Evolutionary conservation across 2,888 invertebrate species (phyloP).

Genomic region (Podotricha telesiphe): DNA sequence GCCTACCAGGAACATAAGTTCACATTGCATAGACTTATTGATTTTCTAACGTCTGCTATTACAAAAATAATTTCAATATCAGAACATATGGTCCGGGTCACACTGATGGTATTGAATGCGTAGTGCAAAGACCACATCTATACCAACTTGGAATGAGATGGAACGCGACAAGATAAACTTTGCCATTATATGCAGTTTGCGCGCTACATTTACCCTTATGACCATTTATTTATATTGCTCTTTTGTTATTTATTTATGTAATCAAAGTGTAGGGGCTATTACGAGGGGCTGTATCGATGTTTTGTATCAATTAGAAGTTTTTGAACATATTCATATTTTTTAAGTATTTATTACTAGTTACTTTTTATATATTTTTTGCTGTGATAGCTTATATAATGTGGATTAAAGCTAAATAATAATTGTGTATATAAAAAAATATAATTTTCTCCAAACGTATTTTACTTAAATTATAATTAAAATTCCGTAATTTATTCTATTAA

Average conservation of each 20-base stretch:
- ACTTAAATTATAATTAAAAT: background rate
- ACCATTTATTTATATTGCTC: constrained; percentile 38
- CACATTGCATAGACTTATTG: background rate
- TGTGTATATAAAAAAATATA: too few species aligned
- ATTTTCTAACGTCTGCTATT: background rate
- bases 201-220: constrained; percentile 42
- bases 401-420: too few species aligned
- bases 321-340: background rate
- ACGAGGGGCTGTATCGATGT: constrained; percentile 6
- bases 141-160: constrained; percentile 56
- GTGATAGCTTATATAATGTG: too few species aligned
- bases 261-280: constrained; percentile 34
- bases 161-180: constrained; percentile 66
- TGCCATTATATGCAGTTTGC: constrained; percentile 52
- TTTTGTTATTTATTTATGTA: constrained; percentile 34
- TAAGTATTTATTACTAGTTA: background rate
- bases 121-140: constrained; percentile 64
- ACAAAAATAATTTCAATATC: background rate
- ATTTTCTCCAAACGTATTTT: background rate
- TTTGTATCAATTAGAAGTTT: constrained; percentile 17
- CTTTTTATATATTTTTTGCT: too few species aligned
- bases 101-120: constrained; percentile 53
- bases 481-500: background rate
- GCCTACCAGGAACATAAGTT: too few species aligned
- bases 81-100: constrained; percentile 52